phyloP scores from a whole-genome alignment of 2,888 invertebrate species.

The Cenopis cana region DNA sequence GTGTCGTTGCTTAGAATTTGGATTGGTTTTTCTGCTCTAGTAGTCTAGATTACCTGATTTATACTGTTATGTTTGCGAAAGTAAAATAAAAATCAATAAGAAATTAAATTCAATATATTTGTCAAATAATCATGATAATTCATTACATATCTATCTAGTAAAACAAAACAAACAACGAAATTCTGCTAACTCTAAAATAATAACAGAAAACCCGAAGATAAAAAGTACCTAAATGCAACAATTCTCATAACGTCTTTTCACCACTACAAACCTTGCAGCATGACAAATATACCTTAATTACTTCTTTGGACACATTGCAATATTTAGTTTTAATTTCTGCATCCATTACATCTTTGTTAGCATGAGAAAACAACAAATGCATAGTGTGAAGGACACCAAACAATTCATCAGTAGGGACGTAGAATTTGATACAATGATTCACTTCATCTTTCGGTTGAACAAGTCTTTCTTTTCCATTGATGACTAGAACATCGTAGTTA shows the following conservation, averaged over 20 bases:
- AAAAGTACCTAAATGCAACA: background rate
- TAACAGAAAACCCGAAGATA: background rate
- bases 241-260: conserved; percentile 40
- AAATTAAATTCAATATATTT: background rate
- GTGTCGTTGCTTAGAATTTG: background rate
- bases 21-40: background rate
- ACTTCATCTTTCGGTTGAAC: conserved; percentile 62
- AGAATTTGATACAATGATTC: conserved; percentile 62
- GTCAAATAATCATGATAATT: background rate
- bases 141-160: background rate
- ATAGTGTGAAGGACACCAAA: conserved; percentile 73
- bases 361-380: conserved; percentile 70
- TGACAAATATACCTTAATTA: conserved; percentile 68
- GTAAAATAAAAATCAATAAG: background rate
- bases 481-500: conserved; percentile 65
- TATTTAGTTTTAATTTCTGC: conserved; percentile 68
- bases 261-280: conserved; percentile 64
- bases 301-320: conserved; percentile 74
- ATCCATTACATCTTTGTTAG: conserved; percentile 64
- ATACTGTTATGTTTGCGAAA: background rate
- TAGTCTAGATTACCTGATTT: background rate
- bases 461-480: conserved; percentile 61
- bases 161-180: background rate
- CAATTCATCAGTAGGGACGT: conserved; percentile 65
- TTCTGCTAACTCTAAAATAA: background rate